Percentiles rank a stretch among this genome's conserved stretches.
Evolutionary conservation across 1,140 invertebrate species (phyloP).

Genomic region (Venustaconcha ellipsiformis): DNA sequence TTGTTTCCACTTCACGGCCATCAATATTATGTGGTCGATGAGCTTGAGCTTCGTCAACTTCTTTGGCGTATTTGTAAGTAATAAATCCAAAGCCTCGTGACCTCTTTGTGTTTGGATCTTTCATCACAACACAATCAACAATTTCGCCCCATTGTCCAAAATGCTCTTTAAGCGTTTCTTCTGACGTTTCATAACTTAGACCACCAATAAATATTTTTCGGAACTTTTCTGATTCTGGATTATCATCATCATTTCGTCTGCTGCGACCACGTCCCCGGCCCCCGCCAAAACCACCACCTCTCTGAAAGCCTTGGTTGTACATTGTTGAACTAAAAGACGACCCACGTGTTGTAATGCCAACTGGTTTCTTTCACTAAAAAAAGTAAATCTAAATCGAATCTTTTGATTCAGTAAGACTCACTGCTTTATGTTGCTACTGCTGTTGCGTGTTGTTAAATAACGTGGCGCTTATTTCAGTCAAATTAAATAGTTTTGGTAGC

Average conservation of each 20-base stretch:
- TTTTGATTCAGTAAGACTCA: too few relatives aligned
- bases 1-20: conserved; percentile 93
- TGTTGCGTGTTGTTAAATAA: too few relatives aligned
- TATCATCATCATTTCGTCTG: conserved; percentile 25
- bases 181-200: conserved; percentile 93
- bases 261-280: conserved; percentile 30
- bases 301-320: conserved; percentile 9
- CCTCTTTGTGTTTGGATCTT: conserved; percentile 90
- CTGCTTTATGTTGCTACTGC: too few relatives aligned
- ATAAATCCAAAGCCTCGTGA: conserved; percentile 98
- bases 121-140: conserved; percentile 98
- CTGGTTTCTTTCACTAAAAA: too few relatives aligned
- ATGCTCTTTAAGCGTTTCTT: conserved; percentile 91
- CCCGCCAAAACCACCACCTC: conserved; percentile 37
- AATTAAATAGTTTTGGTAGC: too few relatives aligned
- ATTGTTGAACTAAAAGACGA: too few relatives aligned
- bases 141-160: conserved; percentile 98
- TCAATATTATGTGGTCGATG: conserved; percentile 86
- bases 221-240: conserved; percentile 56
- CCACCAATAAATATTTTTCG: conserved; percentile 77
- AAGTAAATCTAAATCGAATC: too few relatives aligned
- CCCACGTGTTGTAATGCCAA: too few relatives aligned
- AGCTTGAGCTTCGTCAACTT: conserved; percentile 95
- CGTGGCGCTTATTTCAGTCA: too few relatives aligned
- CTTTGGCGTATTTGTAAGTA: conserved; percentile 89